Evolutionary conservation across 2,888 invertebrate species (phyloP).

Genomic region (Caradrina clavipalpis): DNA sequence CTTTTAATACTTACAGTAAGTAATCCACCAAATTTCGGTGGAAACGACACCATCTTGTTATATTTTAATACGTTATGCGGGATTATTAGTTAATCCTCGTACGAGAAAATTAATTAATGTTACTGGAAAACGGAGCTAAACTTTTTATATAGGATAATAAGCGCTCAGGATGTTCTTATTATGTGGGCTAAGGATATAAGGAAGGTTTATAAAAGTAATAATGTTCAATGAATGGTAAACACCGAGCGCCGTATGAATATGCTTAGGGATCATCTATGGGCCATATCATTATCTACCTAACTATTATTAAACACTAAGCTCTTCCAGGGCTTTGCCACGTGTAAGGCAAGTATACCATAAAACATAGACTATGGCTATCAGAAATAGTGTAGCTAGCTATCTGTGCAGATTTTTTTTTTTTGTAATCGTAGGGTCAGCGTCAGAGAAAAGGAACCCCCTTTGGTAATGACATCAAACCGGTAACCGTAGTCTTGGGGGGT

Average conservation of each 20-base stretch:
- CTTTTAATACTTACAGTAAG: not conserved
- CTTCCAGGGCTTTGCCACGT: no score
- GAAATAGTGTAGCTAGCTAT: no score
- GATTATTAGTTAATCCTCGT: constrained; percentile 41
- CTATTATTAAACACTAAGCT: no score
- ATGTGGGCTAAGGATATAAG: not conserved
- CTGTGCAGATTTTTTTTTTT: no score
- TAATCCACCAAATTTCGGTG: constrained; percentile 16
- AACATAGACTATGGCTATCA: no score
- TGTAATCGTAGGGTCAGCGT: no score
- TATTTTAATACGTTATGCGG: constrained; percentile 43
- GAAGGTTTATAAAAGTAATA: constrained; percentile 27
- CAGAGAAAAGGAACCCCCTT: no score
- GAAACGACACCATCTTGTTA: constrained; percentile 3
- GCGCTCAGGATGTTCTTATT: constrained; percentile 10
- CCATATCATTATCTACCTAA: not conserved
- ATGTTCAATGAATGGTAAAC: constrained; percentile 4
- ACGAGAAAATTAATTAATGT: constrained; percentile 47
- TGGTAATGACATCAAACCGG: no score
- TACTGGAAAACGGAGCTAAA: constrained; percentile 20
- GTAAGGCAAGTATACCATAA: no score
- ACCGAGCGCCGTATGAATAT: not conserved
- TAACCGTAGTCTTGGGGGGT: no score
- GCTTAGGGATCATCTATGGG: not conserved
- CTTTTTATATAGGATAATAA: constrained; percentile 30